Evolutionary conservation across 2,888 invertebrate genomes (phyloP).

Genomic region (Apamea sordens): DNA sequence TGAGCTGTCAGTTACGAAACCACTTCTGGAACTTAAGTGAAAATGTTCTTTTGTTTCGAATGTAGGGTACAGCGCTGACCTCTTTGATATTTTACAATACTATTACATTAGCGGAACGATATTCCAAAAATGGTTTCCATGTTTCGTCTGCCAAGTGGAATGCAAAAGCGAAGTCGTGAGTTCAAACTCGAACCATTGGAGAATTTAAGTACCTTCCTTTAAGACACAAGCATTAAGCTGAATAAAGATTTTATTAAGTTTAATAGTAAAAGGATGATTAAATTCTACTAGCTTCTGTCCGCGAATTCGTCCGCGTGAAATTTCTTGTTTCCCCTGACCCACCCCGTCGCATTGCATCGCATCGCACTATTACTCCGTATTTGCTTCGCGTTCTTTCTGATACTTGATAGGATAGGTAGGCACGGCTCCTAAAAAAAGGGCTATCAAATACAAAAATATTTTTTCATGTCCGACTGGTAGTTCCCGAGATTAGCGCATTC

Average conservation of each 20-base stretch:
- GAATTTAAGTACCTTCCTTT: background rate
- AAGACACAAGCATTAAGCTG: background rate
- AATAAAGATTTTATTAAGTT: background rate
- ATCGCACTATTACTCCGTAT: too few species aligned
- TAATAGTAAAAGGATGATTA: background rate
- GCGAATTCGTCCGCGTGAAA: too few species aligned
- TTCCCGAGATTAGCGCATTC: too few species aligned
- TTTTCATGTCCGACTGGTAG: too few species aligned
- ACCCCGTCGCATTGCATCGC: too few species aligned
- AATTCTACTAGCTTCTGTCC: background rate
- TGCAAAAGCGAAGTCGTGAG: constrained; percentile 3
- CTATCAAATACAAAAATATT: too few species aligned
- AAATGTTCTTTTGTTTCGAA: constrained; percentile 47
- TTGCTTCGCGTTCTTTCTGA: too few species aligned
- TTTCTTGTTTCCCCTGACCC: too few species aligned
- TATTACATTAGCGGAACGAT: constrained; percentile 43
- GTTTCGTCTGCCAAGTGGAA: constrained; percentile 39
- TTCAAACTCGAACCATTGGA: constrained; percentile 2
- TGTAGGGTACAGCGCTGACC: constrained; percentile 29
- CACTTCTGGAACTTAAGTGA: constrained; percentile 41
- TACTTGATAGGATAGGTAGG: too few species aligned
- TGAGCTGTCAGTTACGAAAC: constrained; percentile 31
- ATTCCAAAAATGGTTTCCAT: constrained; percentile 42
- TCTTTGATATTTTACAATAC: constrained; percentile 48
- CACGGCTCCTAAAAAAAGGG: too few species aligned